Base-by-base conservation (phyloP, 2,113 vertebrate genomes). In the Plotosus lineatus region DNA sequence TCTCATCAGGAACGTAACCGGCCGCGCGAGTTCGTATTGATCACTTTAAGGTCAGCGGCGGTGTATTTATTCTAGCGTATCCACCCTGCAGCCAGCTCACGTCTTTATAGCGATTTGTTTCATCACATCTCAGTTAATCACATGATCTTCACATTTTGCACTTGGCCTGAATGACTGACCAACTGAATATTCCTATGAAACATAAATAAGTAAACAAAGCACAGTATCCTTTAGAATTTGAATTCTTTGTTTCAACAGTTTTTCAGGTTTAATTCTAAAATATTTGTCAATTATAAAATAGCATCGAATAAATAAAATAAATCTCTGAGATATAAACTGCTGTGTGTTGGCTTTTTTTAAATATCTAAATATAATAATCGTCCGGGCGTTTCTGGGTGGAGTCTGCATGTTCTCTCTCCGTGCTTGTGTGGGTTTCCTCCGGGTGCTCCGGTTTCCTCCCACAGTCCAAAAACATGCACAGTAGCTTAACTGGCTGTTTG, bases 61-160 rank as follows among this genome's bases (percentile, higher is more conserved):
- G 69, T 73, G 46, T 73, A 73, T 73, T 73, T 73, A 73, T 73
- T 73, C 21, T 51, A 73, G 33, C 6, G 11, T 72, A 31, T 48
- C 31, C 17, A 68, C 26, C 38, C n/a, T 26, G 15, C 14, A 10
- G 42, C n/a, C 11, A 38, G 17, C 12, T n/a, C 19, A 6, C 2
- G 42, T 44, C 23, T 72, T 3, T 72, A 26, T 50, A 10, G 7
- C 12, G 44, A 46, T 50, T 50, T 72, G 14, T 50, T 33, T 21
- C 6, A 17, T 51, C 46, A 3, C 8, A 19, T 72, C 68, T 15
- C 68, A 31, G 44, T 9, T 21, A 31, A 33, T 4, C 17, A 36
- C 23, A 28, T 73, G 46, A 50, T 44, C 28, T 73, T 50, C 8
- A 17, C 50, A 21, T 51, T 51, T 50, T 73, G 69, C 69, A 51